phyloP scores from a whole-genome alignment of 2,888 invertebrate species.

The Synergus itoensis region DNA sequence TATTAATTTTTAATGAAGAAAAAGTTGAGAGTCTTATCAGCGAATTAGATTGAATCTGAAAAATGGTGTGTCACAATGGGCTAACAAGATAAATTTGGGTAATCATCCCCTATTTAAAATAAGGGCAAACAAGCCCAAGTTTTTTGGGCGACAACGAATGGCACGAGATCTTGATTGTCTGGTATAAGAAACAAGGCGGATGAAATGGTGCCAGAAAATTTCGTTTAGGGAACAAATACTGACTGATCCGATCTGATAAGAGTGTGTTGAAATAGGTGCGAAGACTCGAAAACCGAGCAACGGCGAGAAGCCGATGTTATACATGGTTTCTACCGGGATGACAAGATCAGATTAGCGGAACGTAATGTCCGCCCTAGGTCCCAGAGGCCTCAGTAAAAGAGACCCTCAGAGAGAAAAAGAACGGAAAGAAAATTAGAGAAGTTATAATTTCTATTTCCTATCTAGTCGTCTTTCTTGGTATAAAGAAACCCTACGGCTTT shows the following conservation, averaged over 20 bases:
- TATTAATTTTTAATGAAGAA: neutral
- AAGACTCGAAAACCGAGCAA: conserved; percentile 21
- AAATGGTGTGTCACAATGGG: neutral
- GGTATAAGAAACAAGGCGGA: conserved; percentile 3
- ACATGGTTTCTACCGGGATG: conserved; percentile 7
- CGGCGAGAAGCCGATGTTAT: conserved; percentile 29
- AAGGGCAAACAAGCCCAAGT: neutral
- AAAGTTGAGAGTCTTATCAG: neutral
- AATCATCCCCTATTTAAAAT: conserved; percentile 2
- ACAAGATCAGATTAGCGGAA: conserved; percentile 30
- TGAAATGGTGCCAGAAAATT: conserved; percentile 18
- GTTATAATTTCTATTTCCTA: conserved; percentile 19
- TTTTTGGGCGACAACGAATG: conserved; percentile 21
- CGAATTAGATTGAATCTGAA: neutral
- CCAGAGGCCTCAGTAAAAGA: neutral
- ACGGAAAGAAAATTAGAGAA: conserved; percentile 7
- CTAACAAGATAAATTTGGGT: neutral
- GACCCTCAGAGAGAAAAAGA: neutral
- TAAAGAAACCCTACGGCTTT: conserved; percentile 9
- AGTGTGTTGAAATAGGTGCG: conserved; percentile 37
- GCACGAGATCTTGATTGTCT: conserved; percentile 1
- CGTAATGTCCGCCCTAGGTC: conserved; percentile 5
- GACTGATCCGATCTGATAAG: conserved; percentile 24
- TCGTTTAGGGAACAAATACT: conserved; percentile 20
- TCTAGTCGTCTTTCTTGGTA: conserved; percentile 11